Base-by-base conservation (phyloP, 2,113 vertebrate species). In the Alligator mississippiensis region DNA sequence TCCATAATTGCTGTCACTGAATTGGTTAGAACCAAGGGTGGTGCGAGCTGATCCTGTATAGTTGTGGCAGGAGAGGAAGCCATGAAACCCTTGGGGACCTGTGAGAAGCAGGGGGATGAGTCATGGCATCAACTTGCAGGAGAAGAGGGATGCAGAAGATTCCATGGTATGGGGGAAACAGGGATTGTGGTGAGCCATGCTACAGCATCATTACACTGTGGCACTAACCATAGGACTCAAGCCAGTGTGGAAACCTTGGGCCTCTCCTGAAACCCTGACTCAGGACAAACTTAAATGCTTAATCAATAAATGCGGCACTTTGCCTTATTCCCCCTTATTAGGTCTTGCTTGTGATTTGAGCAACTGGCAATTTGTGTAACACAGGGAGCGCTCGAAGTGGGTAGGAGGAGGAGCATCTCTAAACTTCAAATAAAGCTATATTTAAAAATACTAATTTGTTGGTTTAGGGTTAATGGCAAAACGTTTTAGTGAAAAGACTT, bases 401-500 rank as follows among this genome's bases (percentile, higher is more conserved):
- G 82, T 74, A 59, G 2, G 15, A 80, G 34, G 79, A 84, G 77
- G 85, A 94, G 88, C 14, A 6, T 70, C 89, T 93, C 94, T 78
- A 86, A 93, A 91, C 0, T 2, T 76, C 79, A 83, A 93, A 61
- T 85, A 17, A 21, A 80, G 47, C 66, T 77, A 60, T 86, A 38
- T 79, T 91, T 88, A 77, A 38, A 95, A 90, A 10, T 17, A 94
- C 77, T 81, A 91, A 88, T 96, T 85, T 92, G 86, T 96, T 97
- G 84, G 92, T 94, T 97, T 91, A 92, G 85, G 93, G 94, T 95
- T 94, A 92, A 94, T 80, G 80, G 93, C 91, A 94, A 91, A 95
- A 93, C 94, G 85, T 96, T 96, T 95, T 91, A 91, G 85, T 92
- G 95, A 96, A 95, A 96, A 93, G 88, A 76, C 60, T 81, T 96